Evolutionary conservation across 2,888 invertebrate species (phyloP), one percentile per base, ranked within the genome.

Genomic region (Chironomus tentans): DNA sequence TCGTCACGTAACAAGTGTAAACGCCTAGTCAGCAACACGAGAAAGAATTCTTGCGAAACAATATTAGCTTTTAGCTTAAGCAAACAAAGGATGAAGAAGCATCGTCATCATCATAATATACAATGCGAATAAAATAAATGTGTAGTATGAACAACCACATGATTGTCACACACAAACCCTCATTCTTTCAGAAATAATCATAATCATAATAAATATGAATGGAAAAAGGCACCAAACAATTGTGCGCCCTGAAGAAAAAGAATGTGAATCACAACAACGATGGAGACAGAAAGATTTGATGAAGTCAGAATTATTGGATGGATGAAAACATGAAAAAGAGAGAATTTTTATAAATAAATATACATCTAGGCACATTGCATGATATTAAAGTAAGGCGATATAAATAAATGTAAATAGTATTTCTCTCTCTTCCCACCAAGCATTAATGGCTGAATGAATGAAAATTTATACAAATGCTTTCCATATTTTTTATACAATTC

Each of bases 401-500:
- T 71, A 71, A 71, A 71, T 65, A 73, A 56, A 73, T 73, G 73
- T 74, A 74, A 74, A 74, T 74, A 74, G 38, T 65, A 65, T 74
- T 73, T 71, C 21, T 65, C 62, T 21, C 38, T 46, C 6, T 70
- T 47, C 15, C 47, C 48, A 70, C n/a, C n/a, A n/a, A n/a, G n/a
- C 46, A 47, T 18, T 15, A 70, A n/a, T 15, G 3, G 38, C 38
- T 38, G n/a, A 5, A 71, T 13, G 46, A n/a, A n/a, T 24, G 62
- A 48, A 74, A 38, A 74, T 74, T 74, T 74, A 61, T 61, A 47
- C 74, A 74, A 74, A 74, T 74, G 74, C 74, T 47, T 74, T 68
- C 74, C 74, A 74, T 74, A 74, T 74, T 74, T 74, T 28, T 28
- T n/a, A n/a, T n/a, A n/a, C n/a, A n/a, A n/a, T n/a, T n/a, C n/a